Percentiles rank a stretch among this genome's conserved stretches.
Conservation (phyloP, 2,113 vertebrate genomes). For the Camelus dromedarius region DNA sequence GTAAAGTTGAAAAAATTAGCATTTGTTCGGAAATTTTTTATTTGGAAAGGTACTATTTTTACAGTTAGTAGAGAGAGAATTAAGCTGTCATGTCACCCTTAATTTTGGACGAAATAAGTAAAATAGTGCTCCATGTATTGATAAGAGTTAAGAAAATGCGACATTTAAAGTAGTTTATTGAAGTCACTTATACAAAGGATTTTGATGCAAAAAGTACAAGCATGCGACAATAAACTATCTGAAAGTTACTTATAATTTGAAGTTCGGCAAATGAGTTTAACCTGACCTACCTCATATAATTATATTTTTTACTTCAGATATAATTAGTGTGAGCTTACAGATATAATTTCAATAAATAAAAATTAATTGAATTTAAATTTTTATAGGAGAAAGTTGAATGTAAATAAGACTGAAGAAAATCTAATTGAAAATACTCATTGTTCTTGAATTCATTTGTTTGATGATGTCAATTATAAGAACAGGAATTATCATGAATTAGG, state of each 20-base stretch:
- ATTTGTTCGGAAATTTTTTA: slow-evolving; percentile 27
- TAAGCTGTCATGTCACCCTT: not conserved
- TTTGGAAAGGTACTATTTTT: not conserved
- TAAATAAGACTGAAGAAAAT: slow-evolving; percentile 44
- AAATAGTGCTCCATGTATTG: not conserved
- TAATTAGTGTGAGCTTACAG: slow-evolving; percentile 40
- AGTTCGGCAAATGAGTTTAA: slow-evolving; percentile 52
- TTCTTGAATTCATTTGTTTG: slow-evolving; percentile 54
- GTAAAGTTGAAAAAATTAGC: not conserved
- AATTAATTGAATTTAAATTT: slow-evolving; percentile 71
- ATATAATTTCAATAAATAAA: slow-evolving; percentile 61
- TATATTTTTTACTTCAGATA: slow-evolving; percentile 52
- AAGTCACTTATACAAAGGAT: not conserved
- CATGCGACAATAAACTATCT: not conserved
- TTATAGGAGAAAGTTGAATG: slow-evolving; percentile 62
- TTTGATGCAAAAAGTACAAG: not conserved
- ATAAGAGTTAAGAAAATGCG: not conserved
- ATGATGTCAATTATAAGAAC: slow-evolving; percentile 63
- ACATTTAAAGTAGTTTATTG: slow-evolving; percentile 14
- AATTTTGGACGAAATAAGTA: slow-evolving; percentile 20
- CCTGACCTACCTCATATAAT: slow-evolving; percentile 5
- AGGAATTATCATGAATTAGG: slow-evolving; percentile 56
- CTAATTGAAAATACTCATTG: slow-evolving; percentile 51
- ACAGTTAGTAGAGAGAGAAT: not conserved
- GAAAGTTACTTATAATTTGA: slow-evolving; percentile 45